Conservation (phyloP, 2,888 invertebrate genomes). For the Macrophya alboannulata region DNA sequence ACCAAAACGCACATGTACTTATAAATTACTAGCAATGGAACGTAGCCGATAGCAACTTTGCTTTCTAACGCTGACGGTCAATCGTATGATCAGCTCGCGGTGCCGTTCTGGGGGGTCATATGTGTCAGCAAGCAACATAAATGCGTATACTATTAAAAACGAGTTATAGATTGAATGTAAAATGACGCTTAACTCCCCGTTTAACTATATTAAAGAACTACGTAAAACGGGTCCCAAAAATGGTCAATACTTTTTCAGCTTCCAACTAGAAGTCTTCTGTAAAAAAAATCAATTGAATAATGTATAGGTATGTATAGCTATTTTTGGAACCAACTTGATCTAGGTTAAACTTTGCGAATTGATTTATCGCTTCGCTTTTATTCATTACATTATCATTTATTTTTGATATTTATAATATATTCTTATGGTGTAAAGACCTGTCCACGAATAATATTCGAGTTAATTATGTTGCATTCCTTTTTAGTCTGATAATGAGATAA, state of each 20-base stretch:
- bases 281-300: slow-evolving; percentile 8
- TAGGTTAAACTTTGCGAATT: background rate
- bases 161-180: background rate
- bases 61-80: slow-evolving; percentile 28
- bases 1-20: background rate
- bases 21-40: background rate
- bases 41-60: background rate
- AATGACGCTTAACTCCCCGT: background rate
- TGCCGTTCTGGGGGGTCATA: background rate
- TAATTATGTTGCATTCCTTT: background rate
- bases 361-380: background rate
- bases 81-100: slow-evolving; percentile 1
- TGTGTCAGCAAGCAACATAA: background rate
- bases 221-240: background rate
- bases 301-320: background rate
- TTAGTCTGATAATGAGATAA: background rate
- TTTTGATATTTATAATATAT: background rate
- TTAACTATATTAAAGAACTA: background rate
- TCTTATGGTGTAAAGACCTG: background rate
- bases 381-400: background rate
- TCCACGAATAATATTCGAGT: background rate
- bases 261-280: background rate
- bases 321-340: background rate
- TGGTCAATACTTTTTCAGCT: background rate
- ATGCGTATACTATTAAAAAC: background rate